Conservation (phyloP, 53 echinoderm and acorn worm species). For the Paracentrotus lividus region DNA sequence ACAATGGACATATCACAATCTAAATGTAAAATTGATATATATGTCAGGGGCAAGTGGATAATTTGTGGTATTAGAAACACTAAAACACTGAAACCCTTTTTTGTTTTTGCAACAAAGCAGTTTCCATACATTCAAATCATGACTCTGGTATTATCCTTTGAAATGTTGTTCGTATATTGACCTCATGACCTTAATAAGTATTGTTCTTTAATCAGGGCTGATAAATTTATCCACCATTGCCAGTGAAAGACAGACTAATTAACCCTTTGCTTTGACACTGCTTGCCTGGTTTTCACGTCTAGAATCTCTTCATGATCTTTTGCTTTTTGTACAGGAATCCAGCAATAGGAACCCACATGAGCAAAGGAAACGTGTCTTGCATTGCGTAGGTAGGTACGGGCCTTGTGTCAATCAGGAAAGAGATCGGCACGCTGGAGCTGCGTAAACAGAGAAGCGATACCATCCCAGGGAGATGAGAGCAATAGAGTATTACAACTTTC, state of each 20-base stretch:
- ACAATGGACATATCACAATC: too few relatives aligned
- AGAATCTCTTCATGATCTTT: constrained; percentile 23
- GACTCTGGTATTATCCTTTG: background rate
- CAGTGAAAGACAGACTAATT: constrained; percentile 47
- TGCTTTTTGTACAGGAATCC: constrained; percentile 43
- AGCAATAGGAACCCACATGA: constrained; percentile 27
- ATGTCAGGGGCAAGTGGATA: background rate
- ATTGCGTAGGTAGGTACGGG: background rate
- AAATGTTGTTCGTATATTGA: background rate
- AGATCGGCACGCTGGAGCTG: constrained; percentile 28
- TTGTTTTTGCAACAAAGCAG: background rate
- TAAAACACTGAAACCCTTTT: background rate
- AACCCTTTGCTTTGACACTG: constrained; percentile 28
- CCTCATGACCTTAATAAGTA: constrained; percentile 6
- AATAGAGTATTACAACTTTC: constrained; percentile 56
- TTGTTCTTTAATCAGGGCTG: constrained; percentile 44
- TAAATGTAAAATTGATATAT: too few relatives aligned
- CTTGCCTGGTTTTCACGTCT: constrained; percentile 31
- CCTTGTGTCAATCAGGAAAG: constrained; percentile 27
- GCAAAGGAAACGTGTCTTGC: constrained; percentile 13
- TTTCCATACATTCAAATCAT: background rate
- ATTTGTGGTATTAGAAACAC: background rate
- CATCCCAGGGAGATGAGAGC: constrained; percentile 42
- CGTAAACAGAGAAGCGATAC: constrained; percentile 61
- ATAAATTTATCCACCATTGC: constrained; percentile 28